These are phyloP conservation scores for Pammene aurita DNA, from an alignment of 2,888 invertebrate genomes.

Conservation along the genomic window DNA sequence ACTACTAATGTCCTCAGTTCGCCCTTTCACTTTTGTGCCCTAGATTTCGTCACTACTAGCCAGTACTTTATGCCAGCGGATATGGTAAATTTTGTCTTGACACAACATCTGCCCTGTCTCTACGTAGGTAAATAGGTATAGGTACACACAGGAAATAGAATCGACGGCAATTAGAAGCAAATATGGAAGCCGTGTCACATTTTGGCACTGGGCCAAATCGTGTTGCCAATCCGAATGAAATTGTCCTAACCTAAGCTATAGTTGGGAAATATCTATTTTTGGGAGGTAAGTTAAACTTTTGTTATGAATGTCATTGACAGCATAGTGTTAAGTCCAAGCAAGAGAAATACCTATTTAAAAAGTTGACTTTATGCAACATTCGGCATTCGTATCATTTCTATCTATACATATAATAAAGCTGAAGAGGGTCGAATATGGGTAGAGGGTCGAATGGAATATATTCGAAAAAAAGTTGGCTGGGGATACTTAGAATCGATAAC, in stretches of 20 bases:
- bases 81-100: slow-evolving; percentile 37
- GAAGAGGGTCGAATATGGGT: too few species aligned
- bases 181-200: slow-evolving; percentile 8
- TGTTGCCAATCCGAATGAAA: slow-evolving; percentile 14
- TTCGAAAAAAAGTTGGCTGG: too few species aligned
- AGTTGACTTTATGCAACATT: too few species aligned
- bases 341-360: too few species aligned
- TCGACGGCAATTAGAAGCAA: slow-evolving; percentile 5
- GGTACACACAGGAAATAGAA: slow-evolving; percentile 24
- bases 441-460: too few species aligned
- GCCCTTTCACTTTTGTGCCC: slow-evolving; percentile 73
- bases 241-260: neutral
- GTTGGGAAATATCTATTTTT: neutral
- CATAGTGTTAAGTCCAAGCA: too few species aligned
- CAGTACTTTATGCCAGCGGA: slow-evolving; percentile 49
- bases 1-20: slow-evolving; percentile 54
- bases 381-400: too few species aligned
- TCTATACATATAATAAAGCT: too few species aligned
- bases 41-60: slow-evolving; percentile 66
- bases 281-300: too few species aligned
- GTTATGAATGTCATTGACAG: too few species aligned
- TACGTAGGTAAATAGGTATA: neutral
- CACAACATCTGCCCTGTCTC: slow-evolving; percentile 41
- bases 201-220: slow-evolving; percentile 18
- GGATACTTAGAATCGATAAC: too few species aligned